Conservation (phyloP, 2,797 vertebrate genomes). For the Oceanodroma leucorhoa region DNA sequence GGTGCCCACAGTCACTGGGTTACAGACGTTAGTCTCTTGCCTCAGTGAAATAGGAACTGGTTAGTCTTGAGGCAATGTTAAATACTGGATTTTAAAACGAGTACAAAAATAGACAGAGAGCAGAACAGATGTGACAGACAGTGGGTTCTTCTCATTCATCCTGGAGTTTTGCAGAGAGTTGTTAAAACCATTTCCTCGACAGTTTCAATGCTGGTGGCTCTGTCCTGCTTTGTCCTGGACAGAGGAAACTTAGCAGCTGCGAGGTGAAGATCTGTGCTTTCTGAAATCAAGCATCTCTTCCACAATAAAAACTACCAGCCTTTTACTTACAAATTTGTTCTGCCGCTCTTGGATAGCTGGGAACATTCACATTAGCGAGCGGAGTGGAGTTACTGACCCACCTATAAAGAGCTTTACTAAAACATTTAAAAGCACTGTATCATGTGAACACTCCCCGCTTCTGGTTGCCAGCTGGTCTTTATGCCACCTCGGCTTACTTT, state of each 20-base stretch:
- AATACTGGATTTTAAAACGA: neutral
- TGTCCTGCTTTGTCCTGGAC: constrained; percentile 6
- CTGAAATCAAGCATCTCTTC: neutral
- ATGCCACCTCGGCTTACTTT: neutral
- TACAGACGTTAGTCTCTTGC: neutral
- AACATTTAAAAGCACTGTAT: neutral
- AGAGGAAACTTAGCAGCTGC: constrained; percentile 22
- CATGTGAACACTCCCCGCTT: neutral
- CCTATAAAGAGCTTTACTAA: neutral
- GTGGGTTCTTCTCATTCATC: neutral
- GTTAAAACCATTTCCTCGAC: constrained; percentile 10
- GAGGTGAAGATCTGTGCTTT: neutral
- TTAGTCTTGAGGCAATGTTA: neutral
- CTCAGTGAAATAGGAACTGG: neutral
- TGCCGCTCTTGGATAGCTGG: neutral
- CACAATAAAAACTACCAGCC: neutral
- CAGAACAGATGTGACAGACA: neutral
- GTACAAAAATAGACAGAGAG: neutral
- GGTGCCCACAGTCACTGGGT: neutral
- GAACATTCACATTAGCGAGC: neutral
- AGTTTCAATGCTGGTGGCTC: constrained; percentile 12
- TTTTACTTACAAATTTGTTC: neutral
- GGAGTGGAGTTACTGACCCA: neutral
- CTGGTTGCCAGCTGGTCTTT: neutral
- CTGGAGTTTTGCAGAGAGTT: constrained; percentile 11